Percentiles rank a stretch among this genome's conserved stretches.
Conservation (phyloP, 2,888 invertebrate species). For the Octonoba sinensis region DNA sequence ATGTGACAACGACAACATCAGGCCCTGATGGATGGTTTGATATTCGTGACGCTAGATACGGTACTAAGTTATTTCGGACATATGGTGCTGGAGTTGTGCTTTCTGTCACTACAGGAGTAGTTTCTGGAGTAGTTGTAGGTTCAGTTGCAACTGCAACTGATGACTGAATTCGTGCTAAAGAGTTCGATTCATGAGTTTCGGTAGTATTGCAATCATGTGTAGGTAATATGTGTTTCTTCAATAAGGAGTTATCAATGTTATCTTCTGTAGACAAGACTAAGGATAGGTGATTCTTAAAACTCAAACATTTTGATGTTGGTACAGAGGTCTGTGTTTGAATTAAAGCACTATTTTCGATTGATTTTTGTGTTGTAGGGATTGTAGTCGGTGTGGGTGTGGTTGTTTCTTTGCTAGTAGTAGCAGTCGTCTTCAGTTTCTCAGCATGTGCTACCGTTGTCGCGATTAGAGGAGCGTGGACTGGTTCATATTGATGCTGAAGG, state of each 20-base stretch:
- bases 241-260: slow-evolving; percentile 52
- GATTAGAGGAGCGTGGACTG: slow-evolving; percentile 34
- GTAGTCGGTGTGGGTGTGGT: slow-evolving; percentile 13
- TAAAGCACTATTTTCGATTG: background rate
- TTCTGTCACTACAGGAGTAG: background rate
- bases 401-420: slow-evolving; percentile 1
- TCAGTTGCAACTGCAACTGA: slow-evolving; percentile 11
- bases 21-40: slow-evolving; percentile 33
- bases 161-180: slow-evolving; percentile 35
- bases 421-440: background rate
- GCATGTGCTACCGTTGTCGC: background rate
- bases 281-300: slow-evolving; percentile 49
- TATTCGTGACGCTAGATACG: slow-evolving; percentile 41
- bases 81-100: slow-evolving; percentile 15
- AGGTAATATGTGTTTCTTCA: slow-evolving; percentile 46
- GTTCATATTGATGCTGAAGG: slow-evolving; percentile 53
- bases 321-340: slow-evolving; percentile 22
- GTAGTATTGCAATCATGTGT: slow-evolving; percentile 49
- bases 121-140: slow-evolving; percentile 4
- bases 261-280: slow-evolving; percentile 57
- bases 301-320: slow-evolving; percentile 45
- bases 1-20: slow-evolving; percentile 53
- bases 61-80: slow-evolving; percentile 9
- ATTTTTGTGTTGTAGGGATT: background rate
- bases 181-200: slow-evolving; percentile 4